A percentile compares a stretch with the other conserved stretches of the same genome.
phyloP scores from a whole-genome alignment of 1,140 invertebrate species.

The Thaumetopoea pityocampa region DNA sequence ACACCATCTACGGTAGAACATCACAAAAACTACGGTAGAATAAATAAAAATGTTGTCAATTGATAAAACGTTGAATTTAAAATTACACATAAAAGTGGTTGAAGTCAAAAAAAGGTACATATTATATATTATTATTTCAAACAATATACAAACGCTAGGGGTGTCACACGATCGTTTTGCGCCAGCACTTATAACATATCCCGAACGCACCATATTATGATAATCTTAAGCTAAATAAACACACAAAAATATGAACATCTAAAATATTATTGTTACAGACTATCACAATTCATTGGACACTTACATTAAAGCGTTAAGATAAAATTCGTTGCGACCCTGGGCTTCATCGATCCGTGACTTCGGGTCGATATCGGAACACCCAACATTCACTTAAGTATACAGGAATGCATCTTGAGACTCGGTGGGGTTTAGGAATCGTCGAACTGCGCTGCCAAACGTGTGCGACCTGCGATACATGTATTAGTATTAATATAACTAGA shows the following conservation, averaged over 20 bases:
- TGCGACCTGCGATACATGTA: too few species aligned
- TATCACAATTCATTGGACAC: constrained; percentile 70
- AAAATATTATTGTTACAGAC: constrained; percentile 73
- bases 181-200: constrained; percentile 51
- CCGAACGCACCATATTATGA: constrained; percentile 45
- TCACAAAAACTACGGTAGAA: constrained; percentile 6
- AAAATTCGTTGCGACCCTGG: constrained; percentile 65
- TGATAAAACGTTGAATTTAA: constrained; percentile 20
- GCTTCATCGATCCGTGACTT: constrained; percentile 25
- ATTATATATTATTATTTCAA: constrained; percentile 4
- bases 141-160: constrained; percentile 15
- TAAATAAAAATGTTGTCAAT: constrained; percentile 20
- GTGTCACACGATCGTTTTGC: constrained; percentile 20
- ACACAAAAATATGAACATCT: constrained; percentile 73
- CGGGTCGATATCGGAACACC: constrained; percentile 33
- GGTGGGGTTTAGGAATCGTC: constrained; percentile 55
- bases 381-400: constrained; percentile 27
- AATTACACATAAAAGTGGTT: too few species aligned
- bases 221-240: constrained; percentile 65
- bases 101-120: too few species aligned
- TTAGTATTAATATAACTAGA: too few species aligned
- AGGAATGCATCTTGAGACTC: constrained; percentile 44
- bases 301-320: constrained; percentile 50
- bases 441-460: constrained; percentile 69
- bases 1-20: too few species aligned